Evolutionary conservation across 2,888 invertebrate genomes (phyloP), one percentile per base, ranked within the genome.

Genomic region (Drosophila antonietae): DNA sequence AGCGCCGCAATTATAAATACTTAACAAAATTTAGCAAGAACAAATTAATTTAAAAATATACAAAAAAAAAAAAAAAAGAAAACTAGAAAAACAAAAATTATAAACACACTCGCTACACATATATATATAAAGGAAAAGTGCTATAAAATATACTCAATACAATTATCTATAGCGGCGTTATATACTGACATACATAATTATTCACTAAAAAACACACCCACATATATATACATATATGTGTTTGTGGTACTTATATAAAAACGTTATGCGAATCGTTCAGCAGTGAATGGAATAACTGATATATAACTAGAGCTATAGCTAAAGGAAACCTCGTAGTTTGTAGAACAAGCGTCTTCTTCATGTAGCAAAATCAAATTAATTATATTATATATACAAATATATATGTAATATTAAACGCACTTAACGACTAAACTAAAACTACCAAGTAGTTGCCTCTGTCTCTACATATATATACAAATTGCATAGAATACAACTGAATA

Each of bases 381-480:
- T 47, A 57, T 46, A 57, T 18, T 28, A 23, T 23, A 23, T 23
- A 56, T 43, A 33, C 12, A 18, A 10, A 18, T 39, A 62, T 39
- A 67, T 41, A 58, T 46, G 63, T 68, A 80, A 80, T 62, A 84
- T 73, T 68, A 70, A 82, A 70, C 73, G 78, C 88, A 84, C 77
- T 70, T 73, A 76, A 82, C 70, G 86, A 88, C 84, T 83, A 68
- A 83, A 49, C 49, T 69, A 78, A 72, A 80, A 78, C 84, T 88
- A 85, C 84, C 86, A 88, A 84, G 88, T 84, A 84, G 88, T 84
- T 84, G 84, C 84, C 84, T 84, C 86, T 86, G 70, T 76, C 62
- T 79, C 64, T 70, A 73, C 68, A 78, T 51, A 75, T 67, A 75
- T 51, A 75, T 67, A 75, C 82, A 83, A 81, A 72, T 78, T 79